Evolutionary conservation across 2,888 invertebrate genomes (phyloP), one percentile per base, ranked within the genome.

Genomic region (Acanthosoma haemorrhoidale): DNA sequence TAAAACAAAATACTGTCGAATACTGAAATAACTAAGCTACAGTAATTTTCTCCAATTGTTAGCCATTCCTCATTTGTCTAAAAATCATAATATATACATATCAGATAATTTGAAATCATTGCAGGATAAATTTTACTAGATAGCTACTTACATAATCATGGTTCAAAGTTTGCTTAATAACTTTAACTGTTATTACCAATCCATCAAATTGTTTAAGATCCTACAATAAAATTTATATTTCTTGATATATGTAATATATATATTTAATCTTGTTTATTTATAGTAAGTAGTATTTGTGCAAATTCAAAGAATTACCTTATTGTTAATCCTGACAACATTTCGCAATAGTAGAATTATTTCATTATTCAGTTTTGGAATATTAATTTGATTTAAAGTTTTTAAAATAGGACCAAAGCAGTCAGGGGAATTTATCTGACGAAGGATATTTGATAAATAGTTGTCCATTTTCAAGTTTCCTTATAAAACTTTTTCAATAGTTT

Each of bases 261-360:
- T 11, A 43, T 13, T 11, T 3, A 25, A 6, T 29, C n/a, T 9
- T 2, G 1, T 25, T 5, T 25, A 25, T 16, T 25, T 4, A 1
- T 6, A 51, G 43, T 25, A 51, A 51, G 43, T 25, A 51, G n/a
- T 25, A 29, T 25, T 1, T 13, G n/a, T n/a, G 2, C 11, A 2
- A n/a, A 4, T n/a, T n/a, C n/a, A n/a, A n/a, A n/a, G n/a, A n/a
- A 21, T 13, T 25, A 51, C 51, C 51, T 51, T 21, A 51, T 51
- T 51, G 51, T 51, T 51, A n/a, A 51, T 29, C n/a, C 51, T 25
- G 3, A 51, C 51, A 51, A 51, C 25, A 51, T 51, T 51, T 51
- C 51, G 21, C 29, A 51, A 51, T 5, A 51, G 25, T 2, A 51
- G 6, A 51, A 51, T 51, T 3, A 25, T 51, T 51, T 51, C 25